Evolutionary conservation across 2,888 invertebrate species (phyloP).

Genomic region (Ceratothoa steindachneri): DNA sequence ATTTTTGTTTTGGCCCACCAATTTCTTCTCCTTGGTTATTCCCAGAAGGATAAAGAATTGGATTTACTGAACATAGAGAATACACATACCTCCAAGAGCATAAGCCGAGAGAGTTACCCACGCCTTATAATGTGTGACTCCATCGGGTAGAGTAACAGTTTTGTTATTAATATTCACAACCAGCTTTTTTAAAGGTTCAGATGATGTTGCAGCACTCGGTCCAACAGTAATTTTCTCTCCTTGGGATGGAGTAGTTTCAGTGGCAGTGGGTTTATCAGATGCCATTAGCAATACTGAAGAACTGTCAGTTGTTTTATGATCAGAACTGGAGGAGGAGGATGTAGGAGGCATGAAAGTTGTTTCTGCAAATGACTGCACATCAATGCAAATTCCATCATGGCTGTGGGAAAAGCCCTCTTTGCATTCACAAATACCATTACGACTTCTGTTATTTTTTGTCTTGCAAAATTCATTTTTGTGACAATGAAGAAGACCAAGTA

Average conservation of each 20-base stretch:
- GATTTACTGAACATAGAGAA: too few species aligned
- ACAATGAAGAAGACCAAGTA: constrained; percentile 22
- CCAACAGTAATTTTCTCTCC: neutral
- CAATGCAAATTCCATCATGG: neutral
- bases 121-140: constrained; percentile 25
- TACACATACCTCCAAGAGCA: constrained; percentile 47
- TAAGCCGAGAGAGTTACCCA: constrained; percentile 40
- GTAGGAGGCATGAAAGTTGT: neutral
- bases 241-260: neutral
- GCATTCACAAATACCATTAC: constrained; percentile 31
- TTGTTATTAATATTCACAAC: constrained; percentile 42
- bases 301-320: neutral
- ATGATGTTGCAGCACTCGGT: neutral
- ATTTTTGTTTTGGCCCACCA: too few species aligned
- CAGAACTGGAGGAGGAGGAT: neutral
- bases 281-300: neutral
- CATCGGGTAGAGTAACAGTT: constrained; percentile 26
- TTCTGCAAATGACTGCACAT: neutral
- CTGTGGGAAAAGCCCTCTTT: constrained; percentile 9
- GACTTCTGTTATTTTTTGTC: constrained; percentile 19
- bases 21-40: too few species aligned
- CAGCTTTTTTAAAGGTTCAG: constrained; percentile 15
- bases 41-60: too few species aligned
- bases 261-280: neutral
- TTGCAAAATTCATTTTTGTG: constrained; percentile 27